Base-by-base conservation (phyloP, 2,113 vertebrate species). In the Miniopterus natalensis region DNA sequence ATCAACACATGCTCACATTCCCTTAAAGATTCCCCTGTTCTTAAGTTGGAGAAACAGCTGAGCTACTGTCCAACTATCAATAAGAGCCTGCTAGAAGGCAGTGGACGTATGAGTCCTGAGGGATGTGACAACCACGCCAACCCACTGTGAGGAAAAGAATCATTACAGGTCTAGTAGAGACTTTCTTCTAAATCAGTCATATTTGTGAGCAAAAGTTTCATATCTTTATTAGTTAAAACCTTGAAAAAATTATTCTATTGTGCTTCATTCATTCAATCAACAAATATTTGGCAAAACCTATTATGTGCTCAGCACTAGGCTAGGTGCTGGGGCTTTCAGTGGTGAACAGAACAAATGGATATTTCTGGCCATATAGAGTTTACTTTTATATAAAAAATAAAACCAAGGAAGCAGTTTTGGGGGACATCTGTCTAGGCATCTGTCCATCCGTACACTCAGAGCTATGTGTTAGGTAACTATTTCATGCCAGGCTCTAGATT, bases 361-460 rank as follows among this genome's bases (percentile, higher is more conserved):
- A 47, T 42, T 2, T 45, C 21, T 71, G 51, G 15, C 73, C 12
- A 79, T 45, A n/a, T 0, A 77, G n/a, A 81, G 23, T 23, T 85
- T 84, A 86, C 21, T 63, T 49, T 73, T 88, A 91, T 40, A 45
- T 29, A 90, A 45, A 31, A 88, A 79, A 90, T 63, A 66, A 94
- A 90, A 47, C 20, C 73, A 81, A 15, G 23, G 57, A 42, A 75
- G 51, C 25, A 92, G 90, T 9, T 93, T 84, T 61, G 2, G 55
- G 25, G 36, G 42, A 57, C 36, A 63, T 49, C 42, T 53, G 13
- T 51, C 31, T 84, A 13, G 29, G 13, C 21, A 94, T 45, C 15
- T 74, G 77, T 55, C 59, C 25, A 53, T 40, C 63, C 47, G 31
- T 7, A 77, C 9, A 68, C 6, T 70, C 80, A 42, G 12, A 77